Evolutionary conservation across 2,888 invertebrate genomes (phyloP).

Genomic region (Sminthurides aquaticus): DNA sequence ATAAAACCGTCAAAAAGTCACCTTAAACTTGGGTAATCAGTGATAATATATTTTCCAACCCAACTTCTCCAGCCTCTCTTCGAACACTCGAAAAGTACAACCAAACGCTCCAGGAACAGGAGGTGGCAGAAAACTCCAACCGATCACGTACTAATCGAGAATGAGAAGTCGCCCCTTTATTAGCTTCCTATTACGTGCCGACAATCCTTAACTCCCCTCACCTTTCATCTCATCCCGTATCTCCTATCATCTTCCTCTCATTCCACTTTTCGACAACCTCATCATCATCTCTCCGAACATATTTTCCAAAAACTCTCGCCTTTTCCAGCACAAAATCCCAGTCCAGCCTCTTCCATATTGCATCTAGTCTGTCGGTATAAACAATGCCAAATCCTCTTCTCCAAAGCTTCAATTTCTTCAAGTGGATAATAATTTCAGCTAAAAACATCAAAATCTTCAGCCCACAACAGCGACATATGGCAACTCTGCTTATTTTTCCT

Average conservation of each 20-base stretch:
- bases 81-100: too few species aligned
- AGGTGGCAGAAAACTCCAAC: neutral
- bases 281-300: neutral
- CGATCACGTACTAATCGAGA: neutral
- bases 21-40: slow-evolving; percentile 25
- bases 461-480: too few species aligned
- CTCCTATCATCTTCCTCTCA: neutral
- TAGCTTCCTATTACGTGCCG: neutral
- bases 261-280: neutral
- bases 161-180: neutral
- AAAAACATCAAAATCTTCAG: too few species aligned
- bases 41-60: slow-evolving; percentile 19
- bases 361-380: too few species aligned
- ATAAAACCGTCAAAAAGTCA: slow-evolving; percentile 41
- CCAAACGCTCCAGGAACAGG: too few species aligned
- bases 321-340: too few species aligned
- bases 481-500: too few species aligned
- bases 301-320: neutral
- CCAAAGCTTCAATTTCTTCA: neutral
- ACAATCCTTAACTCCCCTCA: neutral
- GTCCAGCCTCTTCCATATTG: neutral
- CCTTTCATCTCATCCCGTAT: neutral
- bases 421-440: neutral
- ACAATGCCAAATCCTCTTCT: neutral
- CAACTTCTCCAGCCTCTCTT: too few species aligned